Evolutionary conservation across 2,797 vertebrate genomes (phyloP), one percentile per base, ranked within the genome.

Genomic region (Cyprinodon diabolis): DNA sequence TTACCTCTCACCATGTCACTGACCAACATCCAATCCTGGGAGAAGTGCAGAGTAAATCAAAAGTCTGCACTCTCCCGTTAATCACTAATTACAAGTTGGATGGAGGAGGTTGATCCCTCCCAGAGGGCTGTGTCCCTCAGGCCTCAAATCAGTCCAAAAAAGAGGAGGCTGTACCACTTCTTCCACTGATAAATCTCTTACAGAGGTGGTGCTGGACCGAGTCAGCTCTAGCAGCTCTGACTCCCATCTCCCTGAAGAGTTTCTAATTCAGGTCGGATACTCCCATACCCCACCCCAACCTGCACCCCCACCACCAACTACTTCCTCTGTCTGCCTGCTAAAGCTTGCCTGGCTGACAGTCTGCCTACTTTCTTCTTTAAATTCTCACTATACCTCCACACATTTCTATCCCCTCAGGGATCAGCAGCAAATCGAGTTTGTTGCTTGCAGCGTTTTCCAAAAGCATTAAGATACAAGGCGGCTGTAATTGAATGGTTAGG

Each of bases 401-500:
- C 74, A 68, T 86, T 84, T 87, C 82, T 63, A 52, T 90, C 81
- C 89, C 76, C 66, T 17, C 3, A 4, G 79, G 89, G 87, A 87
- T 90, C 85, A 87, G 77, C 67, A 4, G 81, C 80, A 87, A 91
- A 93, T 87, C n/a, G 76, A 89, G 85, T 89, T 84, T 83, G 86
- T 85, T 74, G 84, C 90, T 89, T 8, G 66, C 72, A 86, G 87
- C 73, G 74, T 82, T 85, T 87, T 90, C 80, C 78, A 76, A 58
- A 82, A 83, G 88, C 86, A 91, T 93, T 91, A 90, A 79, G 80
- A 89, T 88, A 93, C 90, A 91, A 87, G 84, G 71, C 45, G 71
- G 82, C 79, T 87, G 87, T 92, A 94, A 94, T 93, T 93, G 93
- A 94, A 94, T 85, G 91, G 87, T 91, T 91, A 89, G 88, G 84